Evolutionary conservation across 2,797 vertebrate species (phyloP).

Genomic region (Poecilia gillii): DNA sequence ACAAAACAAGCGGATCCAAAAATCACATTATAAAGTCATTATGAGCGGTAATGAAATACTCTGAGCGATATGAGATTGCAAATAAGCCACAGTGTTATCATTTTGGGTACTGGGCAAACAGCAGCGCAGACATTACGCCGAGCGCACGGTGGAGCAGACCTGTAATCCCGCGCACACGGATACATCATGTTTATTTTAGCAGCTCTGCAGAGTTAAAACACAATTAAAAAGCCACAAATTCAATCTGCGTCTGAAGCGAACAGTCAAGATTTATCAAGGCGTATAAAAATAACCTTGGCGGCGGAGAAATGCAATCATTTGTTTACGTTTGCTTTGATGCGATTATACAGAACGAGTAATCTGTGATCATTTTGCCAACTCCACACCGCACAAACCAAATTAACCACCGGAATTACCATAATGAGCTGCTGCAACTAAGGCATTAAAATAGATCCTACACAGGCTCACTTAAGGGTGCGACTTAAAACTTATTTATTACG

Average conservation of each 20-base stretch:
- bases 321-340: constrained; percentile 36
- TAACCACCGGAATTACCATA: constrained; percentile 29
- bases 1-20: constrained; percentile 60
- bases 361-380: constrained; percentile 18
- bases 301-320: constrained; percentile 11
- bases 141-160: constrained; percentile 16
- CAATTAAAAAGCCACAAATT: constrained; percentile 12
- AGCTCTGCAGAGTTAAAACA: constrained; percentile 9
- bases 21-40: constrained; percentile 71
- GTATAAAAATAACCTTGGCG: constrained; percentile 18
- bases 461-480: constrained; percentile 31
- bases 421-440: constrained; percentile 57
- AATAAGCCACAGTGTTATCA: constrained; percentile 67
- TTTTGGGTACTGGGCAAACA: constrained; percentile 54
- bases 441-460: constrained; percentile 42
- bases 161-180: constrained; percentile 5
- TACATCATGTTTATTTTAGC: constrained; percentile 1
- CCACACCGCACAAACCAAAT: constrained; percentile 18
- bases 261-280: constrained; percentile 13
- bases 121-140: constrained; percentile 36
- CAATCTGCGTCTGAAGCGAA: constrained; percentile 8
- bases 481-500: constrained; percentile 31
- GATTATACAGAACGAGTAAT: constrained; percentile 34
- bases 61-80: constrained; percentile 57
- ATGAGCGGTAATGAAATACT: constrained; percentile 72